A percentile compares a stretch with the other conserved stretches of the same genome.
phyloP scores from a whole-genome alignment of 1,140 invertebrate genomes.

The Charaxes varanes region DNA sequence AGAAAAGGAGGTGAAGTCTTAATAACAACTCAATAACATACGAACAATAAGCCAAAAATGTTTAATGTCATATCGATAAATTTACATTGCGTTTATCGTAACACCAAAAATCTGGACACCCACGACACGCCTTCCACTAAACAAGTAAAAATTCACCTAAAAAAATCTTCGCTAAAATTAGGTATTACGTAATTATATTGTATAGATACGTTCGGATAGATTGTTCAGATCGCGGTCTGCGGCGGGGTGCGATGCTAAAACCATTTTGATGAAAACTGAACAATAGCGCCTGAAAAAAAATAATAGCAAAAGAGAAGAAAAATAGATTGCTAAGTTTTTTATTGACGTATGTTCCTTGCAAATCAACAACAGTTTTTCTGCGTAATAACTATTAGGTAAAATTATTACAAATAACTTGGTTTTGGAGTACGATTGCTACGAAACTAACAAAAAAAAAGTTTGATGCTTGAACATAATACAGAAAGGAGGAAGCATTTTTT shows the following conservation, averaged over 20 bases:
- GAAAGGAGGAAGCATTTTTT: too few species aligned
- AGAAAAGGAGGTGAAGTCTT: neutral
- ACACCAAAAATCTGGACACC: conserved; percentile 64
- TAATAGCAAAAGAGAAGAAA: too few species aligned
- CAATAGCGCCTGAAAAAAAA: too few species aligned
- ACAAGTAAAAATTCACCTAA: conserved; percentile 68
- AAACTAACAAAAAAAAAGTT: too few species aligned
- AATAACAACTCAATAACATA: conserved; percentile 62
- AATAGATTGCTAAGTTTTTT: too few species aligned
- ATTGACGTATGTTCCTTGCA: too few species aligned
- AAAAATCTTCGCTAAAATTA: conserved; percentile 65
- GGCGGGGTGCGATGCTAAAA: conserved; percentile 4
- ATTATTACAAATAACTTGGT: too few species aligned
- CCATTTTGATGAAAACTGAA: too few species aligned
- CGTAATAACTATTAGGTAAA: too few species aligned
- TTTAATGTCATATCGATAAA: conserved; percentile 72
- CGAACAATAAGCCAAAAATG: conserved; percentile 73
- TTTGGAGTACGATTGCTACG: too few species aligned
- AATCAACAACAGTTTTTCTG: too few species aligned
- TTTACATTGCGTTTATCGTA: conserved; percentile 66
- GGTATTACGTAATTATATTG: conserved; percentile 37
- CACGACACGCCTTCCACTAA: conserved; percentile 50
- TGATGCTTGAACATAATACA: too few species aligned
- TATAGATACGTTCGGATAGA: conserved; percentile 49
- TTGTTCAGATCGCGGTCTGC: conserved; percentile 22